phyloP scores from a whole-genome alignment of 2,797 vertebrate genomes.

The Coregonus suidteri region DNA sequence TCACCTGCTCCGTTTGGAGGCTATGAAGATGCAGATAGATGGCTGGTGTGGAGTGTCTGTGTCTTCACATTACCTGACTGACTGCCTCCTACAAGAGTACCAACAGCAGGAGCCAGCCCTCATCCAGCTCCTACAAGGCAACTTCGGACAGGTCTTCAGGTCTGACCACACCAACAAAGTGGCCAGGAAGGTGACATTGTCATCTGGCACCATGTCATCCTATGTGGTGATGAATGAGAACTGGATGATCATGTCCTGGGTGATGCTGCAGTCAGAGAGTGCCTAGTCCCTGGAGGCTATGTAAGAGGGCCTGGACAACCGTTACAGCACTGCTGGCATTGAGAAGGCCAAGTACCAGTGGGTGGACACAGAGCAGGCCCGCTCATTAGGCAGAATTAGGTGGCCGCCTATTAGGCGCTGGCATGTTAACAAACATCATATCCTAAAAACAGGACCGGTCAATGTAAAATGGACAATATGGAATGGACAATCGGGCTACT shows the following conservation, averaged over 20 bases:
- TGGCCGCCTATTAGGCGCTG: no score
- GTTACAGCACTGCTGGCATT: conserved; percentile 31
- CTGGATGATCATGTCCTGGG: conserved; percentile 47
- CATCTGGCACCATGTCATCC: conserved; percentile 36
- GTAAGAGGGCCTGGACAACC: conserved; percentile 11
- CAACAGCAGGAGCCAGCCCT: conserved; percentile 10
- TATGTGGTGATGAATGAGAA: conserved; percentile 43
- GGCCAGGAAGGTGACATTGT: conserved; percentile 34
- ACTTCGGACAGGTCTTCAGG: conserved; percentile 32
- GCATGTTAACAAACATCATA: no score
- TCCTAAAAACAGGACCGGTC: no score
- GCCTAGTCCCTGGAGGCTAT: conserved; percentile 37
- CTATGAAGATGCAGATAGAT: conserved; percentile 20
- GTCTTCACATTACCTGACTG: conserved; percentile 17
- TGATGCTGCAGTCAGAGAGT: conserved; percentile 38
- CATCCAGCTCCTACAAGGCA: conserved; percentile 21
- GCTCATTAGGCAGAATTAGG: conserved; percentile 3
- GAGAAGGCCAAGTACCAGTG: conserved; percentile 44
- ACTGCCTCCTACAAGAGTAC: conserved; percentile 31
- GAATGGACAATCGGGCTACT: no score
- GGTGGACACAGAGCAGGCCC: conserved; percentile 24
- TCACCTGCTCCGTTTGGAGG: conserved; percentile 13
- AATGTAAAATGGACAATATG: no score
- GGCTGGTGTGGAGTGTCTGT: conserved; percentile 35
- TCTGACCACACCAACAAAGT: conserved; percentile 39